phyloP scores from a whole-genome alignment of 2,113 vertebrate genomes.

The Otocyon megalotis region DNA sequence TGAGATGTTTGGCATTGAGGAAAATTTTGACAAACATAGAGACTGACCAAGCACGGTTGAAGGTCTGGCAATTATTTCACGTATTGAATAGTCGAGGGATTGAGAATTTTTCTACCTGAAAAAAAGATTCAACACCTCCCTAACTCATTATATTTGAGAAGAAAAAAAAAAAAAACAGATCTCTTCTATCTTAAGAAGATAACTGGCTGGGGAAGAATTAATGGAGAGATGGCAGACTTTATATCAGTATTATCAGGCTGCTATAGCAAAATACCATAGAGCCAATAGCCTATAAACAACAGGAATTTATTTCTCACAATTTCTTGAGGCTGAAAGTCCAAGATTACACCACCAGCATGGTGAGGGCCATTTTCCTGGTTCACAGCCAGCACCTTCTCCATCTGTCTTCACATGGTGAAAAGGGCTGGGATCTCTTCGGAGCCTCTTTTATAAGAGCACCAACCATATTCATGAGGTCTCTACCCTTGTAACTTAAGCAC shows the following conservation, averaged over 20 bases:
- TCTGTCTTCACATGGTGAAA: background rate
- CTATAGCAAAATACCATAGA: background rate
- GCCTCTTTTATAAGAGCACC: background rate
- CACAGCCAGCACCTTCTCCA: background rate
- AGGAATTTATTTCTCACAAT: background rate
- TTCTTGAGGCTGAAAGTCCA: background rate
- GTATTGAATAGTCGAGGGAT: background rate
- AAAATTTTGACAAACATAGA: background rate
- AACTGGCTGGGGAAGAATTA: background rate
- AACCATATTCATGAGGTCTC: background rate
- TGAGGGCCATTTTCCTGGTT: background rate
- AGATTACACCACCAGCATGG: background rate
- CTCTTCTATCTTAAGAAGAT: background rate
- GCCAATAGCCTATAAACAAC: background rate
- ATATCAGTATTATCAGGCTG: background rate
- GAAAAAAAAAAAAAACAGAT: background rate
- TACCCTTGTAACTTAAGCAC: background rate
- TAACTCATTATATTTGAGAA: background rate
- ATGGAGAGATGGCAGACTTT: background rate
- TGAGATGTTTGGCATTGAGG: background rate
- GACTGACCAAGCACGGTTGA: background rate
- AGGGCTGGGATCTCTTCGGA: background rate
- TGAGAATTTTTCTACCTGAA: background rate
- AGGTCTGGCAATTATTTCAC: background rate
- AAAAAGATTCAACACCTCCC: background rate